Base-by-base conservation (phyloP, 1,140 invertebrate species). In the Antheraea mylitta region DNA sequence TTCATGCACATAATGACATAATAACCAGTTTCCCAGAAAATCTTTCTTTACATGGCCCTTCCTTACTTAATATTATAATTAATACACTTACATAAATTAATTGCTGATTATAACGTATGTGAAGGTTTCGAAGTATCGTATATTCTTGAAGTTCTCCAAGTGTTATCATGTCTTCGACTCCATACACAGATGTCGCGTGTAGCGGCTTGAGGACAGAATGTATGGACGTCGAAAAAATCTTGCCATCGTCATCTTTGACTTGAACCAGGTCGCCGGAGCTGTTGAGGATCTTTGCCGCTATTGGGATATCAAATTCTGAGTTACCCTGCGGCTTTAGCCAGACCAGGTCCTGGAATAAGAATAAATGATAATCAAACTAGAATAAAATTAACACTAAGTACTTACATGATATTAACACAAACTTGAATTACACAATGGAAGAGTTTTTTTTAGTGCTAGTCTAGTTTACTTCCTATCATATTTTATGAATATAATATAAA, bases 121-220 rank as follows among this genome's bases (percentile, higher is more conserved):
- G 95, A n/a, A 99, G 93, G 93, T 99, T 99, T 68, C 97, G 93
- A 13, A 99, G 92, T 76, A 99, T 98, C 8, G 97, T 97, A 79
- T 97, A 96, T 89, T 99, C 98, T 84, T 99, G 97, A 19, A 99
- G 92, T 92, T 99, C 98, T 8, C 97, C 97, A 53, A 99, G 92
- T 19, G 95, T 96, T 72, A 99, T 98, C 98, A 99, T 98, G 87
- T 99, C 98, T 89, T 98, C 97, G 7, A 99, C 97, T 60, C 96
- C 96, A 73, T 96, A 93, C 36, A 97, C 93, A 0, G 97, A 98
- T 2, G 97, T 96, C 4, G 96, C 93, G 87, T 99, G 97, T 95
- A 99, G 97, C 37, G 95, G 94, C 83, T 97, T 97, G 61, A 98
- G 93, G 37, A 95, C 90, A 81, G 94, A 92, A 8, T 90, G 88